These are phyloP conservation scores for Bos indicus DNA, from an alignment of 2,113 vertebrate genomes.

Conservation along the genomic window DNA sequence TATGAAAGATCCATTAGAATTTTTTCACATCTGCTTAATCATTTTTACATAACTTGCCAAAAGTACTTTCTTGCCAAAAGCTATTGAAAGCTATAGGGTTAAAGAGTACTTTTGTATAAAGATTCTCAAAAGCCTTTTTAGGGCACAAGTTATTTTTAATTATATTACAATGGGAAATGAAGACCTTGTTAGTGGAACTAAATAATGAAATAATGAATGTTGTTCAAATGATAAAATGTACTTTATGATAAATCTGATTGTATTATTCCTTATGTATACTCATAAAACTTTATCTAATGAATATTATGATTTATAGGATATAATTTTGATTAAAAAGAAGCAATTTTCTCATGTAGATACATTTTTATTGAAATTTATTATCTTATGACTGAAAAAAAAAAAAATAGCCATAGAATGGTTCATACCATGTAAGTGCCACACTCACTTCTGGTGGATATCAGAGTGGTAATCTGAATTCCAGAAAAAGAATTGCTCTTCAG, in stretches of 20 bases:
- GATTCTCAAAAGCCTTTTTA: background rate
- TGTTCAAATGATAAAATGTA: background rate
- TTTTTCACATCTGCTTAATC: background rate
- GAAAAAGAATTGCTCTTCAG: background rate
- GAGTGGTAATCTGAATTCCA: background rate
- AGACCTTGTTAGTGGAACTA: background rate
- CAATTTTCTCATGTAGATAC: background rate
- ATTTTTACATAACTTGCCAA: background rate
- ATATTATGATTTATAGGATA: background rate
- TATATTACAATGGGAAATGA: background rate
- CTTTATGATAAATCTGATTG: background rate
- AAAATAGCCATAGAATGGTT: background rate
- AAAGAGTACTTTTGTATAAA: background rate
- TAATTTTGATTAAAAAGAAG: background rate
- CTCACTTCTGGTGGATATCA: background rate
- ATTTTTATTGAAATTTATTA: background rate
- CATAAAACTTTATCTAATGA: background rate
- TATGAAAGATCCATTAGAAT: background rate
- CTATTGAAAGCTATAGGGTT: background rate
- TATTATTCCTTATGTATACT: background rate
- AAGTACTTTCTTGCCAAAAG: background rate
- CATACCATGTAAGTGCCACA: background rate
- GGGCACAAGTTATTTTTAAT: background rate
- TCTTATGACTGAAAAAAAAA: background rate
- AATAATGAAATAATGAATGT: background rate